A percentile compares a stretch with the other conserved stretches of the same genome.
Evolutionary conservation across 2,797 vertebrate species (phyloP).

Genomic region (Tapera naevia): DNA sequence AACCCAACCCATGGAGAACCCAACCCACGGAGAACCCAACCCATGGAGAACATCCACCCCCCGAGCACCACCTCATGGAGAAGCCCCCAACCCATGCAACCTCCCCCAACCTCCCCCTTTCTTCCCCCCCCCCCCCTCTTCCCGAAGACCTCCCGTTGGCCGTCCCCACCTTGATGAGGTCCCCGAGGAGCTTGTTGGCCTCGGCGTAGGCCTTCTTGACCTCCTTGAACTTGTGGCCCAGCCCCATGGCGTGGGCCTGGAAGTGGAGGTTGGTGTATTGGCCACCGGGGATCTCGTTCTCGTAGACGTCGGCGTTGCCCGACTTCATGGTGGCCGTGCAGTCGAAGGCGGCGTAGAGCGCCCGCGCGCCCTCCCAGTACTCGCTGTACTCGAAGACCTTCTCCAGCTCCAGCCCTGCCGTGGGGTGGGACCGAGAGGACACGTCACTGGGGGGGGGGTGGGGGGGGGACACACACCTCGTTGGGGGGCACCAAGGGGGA

Average conservation of each 20-base stretch:
- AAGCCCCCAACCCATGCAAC: no score
- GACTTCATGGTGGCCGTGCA: constrained; percentile 99
- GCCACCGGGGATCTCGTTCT: constrained; percentile 97
- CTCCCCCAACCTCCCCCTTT: rapidly evolving
- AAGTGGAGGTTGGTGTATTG: constrained; percentile 98
- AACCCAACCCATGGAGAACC: no score
- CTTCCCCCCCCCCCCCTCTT: neutral
- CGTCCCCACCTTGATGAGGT: constrained; percentile 88
- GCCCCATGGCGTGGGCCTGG: constrained; percentile 96
- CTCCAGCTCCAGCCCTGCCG: constrained; percentile 89
- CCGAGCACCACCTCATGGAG: no score
- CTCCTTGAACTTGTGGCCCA: constrained; percentile 96
- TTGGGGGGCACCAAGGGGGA: no score
- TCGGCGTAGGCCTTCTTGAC: constrained; percentile 95
- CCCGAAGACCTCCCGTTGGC: no score
- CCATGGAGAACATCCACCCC: no score
- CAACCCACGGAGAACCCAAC: no score
- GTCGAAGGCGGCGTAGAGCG: constrained; percentile 92
- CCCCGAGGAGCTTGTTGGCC: constrained; percentile 94
- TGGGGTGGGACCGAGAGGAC: neutral
- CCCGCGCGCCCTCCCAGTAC: constrained; percentile 94
- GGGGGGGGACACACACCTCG: neutral
- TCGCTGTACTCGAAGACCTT: constrained; percentile 96
- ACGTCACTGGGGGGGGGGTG: neutral
- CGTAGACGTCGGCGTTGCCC: constrained; percentile 93